phyloP scores from a whole-genome alignment of 2,888 invertebrate genomes.

The Diloba caeruleocephala region DNA sequence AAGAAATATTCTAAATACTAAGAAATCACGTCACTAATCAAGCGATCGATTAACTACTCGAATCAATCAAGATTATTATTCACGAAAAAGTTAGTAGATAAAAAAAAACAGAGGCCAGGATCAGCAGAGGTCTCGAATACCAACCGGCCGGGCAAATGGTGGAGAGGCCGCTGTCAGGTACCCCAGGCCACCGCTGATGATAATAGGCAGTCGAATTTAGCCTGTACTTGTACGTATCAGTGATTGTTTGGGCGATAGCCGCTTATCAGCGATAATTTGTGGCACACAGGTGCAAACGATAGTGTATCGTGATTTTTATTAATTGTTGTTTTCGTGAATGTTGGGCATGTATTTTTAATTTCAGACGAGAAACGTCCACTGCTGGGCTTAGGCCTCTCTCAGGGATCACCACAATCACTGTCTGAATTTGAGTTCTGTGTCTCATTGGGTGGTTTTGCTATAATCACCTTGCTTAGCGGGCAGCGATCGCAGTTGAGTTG shows the following conservation, averaged over 20 bases:
- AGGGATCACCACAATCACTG: no score
- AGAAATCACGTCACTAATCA: constrained; percentile 12
- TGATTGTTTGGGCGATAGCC: constrained; percentile 66
- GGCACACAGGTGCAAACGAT: constrained; percentile 38
- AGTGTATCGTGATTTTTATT: constrained; percentile 51
- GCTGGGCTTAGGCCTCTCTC: no score
- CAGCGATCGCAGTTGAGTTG: no score
- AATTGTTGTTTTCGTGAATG: constrained; percentile 25
- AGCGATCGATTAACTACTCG: constrained; percentile 75
- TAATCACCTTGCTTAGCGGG: no score
- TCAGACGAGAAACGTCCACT: background rate
- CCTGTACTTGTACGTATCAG: constrained; percentile 68
- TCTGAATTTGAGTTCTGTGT: no score
- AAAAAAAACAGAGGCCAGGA: constrained; percentile 79
- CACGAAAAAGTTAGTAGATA: constrained; percentile 81
- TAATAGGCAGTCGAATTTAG: constrained; percentile 73
- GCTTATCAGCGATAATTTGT: constrained; percentile 79
- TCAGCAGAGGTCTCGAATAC: constrained; percentile 90
- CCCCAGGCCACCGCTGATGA: constrained; percentile 89
- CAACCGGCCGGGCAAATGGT: constrained; percentile 77
- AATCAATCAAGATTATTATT: constrained; percentile 82
- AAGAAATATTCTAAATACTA: constrained; percentile 8
- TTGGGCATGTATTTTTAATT: background rate
- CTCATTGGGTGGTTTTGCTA: no score
- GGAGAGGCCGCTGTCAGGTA: constrained; percentile 75